A percentile compares a stretch with the other conserved stretches of the same genome.
These are phyloP conservation scores for Pterois miles DNA, from an alignment of 2,797 vertebrate species.

Conservation along the genomic window DNA sequence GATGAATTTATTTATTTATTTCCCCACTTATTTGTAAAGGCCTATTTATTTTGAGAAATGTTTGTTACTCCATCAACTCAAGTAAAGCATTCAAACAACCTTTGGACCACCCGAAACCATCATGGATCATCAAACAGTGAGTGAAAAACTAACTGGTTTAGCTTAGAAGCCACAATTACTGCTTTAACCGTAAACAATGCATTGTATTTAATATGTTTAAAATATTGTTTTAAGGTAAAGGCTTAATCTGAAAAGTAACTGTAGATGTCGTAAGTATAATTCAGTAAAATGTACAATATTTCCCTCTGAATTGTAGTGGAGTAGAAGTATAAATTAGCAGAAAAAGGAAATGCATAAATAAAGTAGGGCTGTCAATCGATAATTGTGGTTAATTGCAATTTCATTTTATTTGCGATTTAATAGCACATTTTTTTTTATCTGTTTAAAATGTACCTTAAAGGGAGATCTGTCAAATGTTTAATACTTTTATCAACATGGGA, in stretches of 20 bases:
- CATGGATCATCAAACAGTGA: background rate
- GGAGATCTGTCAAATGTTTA: no score
- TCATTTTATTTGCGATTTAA: no score
- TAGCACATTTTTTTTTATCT: no score
- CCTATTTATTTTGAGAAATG: background rate
- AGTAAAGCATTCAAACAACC: background rate
- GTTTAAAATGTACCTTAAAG: no score
- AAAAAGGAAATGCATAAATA: background rate
- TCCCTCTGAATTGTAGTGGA: background rate
- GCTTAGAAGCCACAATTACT: background rate
- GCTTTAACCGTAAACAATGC: accelerated
- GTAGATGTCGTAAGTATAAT: background rate
- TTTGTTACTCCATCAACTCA: background rate
- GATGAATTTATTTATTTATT: background rate
- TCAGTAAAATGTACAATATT: background rate
- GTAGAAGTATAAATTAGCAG: background rate
- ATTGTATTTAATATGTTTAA: background rate
- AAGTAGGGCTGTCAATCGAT: no score
- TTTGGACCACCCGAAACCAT: background rate
- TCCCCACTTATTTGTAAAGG: background rate
- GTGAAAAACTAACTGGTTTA: background rate
- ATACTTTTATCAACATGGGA: no score
- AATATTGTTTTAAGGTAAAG: background rate
- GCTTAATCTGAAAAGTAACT: background rate
- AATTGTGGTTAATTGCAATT: no score